These are phyloP conservation scores for Cerceris rybyensis DNA, from an alignment of 2,888 invertebrate genomes.

Conservation along the genomic window DNA sequence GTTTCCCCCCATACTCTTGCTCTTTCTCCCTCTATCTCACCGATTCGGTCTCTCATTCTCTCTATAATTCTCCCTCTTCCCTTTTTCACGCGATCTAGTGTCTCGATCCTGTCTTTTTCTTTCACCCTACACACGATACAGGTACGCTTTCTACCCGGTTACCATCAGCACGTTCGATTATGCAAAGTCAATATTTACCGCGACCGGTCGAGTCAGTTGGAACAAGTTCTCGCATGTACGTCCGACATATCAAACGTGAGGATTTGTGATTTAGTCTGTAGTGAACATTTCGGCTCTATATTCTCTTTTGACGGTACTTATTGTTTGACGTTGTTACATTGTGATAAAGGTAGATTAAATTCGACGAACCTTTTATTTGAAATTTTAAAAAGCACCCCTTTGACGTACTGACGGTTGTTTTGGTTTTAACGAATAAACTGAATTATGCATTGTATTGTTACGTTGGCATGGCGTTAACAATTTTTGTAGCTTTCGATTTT, in stretches of 20 bases:
- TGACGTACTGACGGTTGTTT: too few species aligned
- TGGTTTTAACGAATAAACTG: too few species aligned
- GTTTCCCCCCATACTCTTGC: conserved; percentile 2
- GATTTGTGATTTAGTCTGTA: conserved; percentile 7
- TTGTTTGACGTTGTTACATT: too few species aligned
- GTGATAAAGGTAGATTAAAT: too few species aligned
- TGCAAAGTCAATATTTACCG: conserved; percentile 58
- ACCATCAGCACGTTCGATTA: conserved; percentile 52
- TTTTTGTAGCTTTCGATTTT: too few species aligned
- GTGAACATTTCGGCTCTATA: too few species aligned
- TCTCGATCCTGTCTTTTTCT: conserved; percentile 19
- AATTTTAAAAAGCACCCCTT: too few species aligned
- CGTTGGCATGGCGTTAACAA: too few species aligned
- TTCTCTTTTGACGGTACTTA: too few species aligned
- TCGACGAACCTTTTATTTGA: too few species aligned
- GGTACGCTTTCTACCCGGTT: conserved; percentile 31
- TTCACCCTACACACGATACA: conserved; percentile 14
- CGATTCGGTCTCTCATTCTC: conserved; percentile 8
- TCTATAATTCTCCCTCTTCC: neutral
- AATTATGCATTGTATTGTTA: too few species aligned
- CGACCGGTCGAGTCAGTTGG: conserved; percentile 39
- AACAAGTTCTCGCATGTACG: conserved; percentile 20
- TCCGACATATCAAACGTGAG: conserved; percentile 33
- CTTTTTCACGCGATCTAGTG: conserved; percentile 26
- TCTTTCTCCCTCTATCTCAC: conserved; percentile 22